Conservation (phyloP, 2,797 vertebrate species). For the Eupleurogrammus muticus region DNA sequence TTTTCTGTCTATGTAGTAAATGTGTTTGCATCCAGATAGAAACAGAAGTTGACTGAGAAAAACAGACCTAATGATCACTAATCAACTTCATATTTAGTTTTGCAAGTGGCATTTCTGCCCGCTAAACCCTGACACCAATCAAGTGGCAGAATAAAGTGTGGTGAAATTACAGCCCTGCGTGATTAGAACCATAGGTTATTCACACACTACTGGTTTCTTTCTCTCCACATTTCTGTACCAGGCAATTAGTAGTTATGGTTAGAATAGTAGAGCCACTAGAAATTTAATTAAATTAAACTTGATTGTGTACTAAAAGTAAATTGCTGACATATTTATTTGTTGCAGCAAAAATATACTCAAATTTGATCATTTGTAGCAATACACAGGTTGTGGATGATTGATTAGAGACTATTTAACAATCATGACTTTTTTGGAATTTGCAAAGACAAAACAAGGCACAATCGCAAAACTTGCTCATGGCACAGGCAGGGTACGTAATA, state of each 20-base stretch:
- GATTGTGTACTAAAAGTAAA: not conserved
- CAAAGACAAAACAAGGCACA: conserved; percentile 42
- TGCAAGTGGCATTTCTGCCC: conserved; percentile 15
- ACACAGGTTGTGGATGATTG: conserved; percentile 7
- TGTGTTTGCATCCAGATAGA: not conserved
- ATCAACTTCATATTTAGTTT: conserved; percentile 18
- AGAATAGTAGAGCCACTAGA: not conserved
- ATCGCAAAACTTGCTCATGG: conserved; percentile 6
- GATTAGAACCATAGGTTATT: conserved; percentile 35
- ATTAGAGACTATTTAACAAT: conserved; percentile 36
- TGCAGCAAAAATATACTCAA: not conserved
- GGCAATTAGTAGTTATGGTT: not conserved
- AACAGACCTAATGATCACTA: not conserved
- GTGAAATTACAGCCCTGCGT: conserved; percentile 35
- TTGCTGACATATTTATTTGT: not conserved
- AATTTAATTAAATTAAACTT: not conserved
- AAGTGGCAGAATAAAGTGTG: conserved; percentile 35
- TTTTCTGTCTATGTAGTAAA: not conserved
- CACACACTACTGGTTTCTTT: not conserved
- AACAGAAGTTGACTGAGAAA: not conserved
- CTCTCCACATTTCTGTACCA: not conserved
- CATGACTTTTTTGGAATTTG: conserved; percentile 57
- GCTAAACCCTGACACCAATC: conserved; percentile 28
- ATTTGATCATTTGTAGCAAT: conserved; percentile 14
- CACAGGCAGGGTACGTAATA: conserved; percentile 8